phyloP scores from a whole-genome alignment of 2,888 invertebrate genomes.

The Nomada lathburiana region DNA sequence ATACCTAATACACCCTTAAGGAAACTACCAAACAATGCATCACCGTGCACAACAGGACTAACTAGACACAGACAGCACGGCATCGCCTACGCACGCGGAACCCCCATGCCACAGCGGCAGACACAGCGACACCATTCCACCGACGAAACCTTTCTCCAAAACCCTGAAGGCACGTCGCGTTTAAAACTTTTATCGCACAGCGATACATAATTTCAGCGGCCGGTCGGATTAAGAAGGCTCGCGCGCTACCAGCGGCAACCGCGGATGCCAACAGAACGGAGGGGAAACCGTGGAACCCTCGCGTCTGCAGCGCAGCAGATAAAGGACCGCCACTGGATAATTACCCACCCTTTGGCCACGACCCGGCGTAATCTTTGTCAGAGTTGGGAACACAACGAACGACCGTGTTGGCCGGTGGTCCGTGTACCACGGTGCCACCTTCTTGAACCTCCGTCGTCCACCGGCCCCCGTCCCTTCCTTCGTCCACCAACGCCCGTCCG shows the following conservation, averaged over 20 bases:
- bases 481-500: neutral
- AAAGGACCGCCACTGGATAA: slow-evolving; percentile 64
- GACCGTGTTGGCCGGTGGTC: slow-evolving; percentile 31
- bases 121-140: no score
- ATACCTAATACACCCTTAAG: no score
- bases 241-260: slow-evolving; percentile 1
- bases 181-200: slow-evolving; percentile 14
- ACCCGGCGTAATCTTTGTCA: slow-evolving; percentile 49
- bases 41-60: no score
- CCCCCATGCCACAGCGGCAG: no score
- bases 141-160: neutral
- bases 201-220: slow-evolving; percentile 19
- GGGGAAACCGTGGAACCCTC: slow-evolving; percentile 9
- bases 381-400: slow-evolving; percentile 22
- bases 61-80: no score
- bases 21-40: no score
- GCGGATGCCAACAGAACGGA: slow-evolving; percentile 1
- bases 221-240: slow-evolving; percentile 25
- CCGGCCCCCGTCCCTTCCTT: neutral
- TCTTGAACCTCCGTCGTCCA: neutral
- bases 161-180: neutral
- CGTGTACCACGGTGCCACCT: neutral
- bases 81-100: no score
- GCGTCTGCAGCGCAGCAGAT: slow-evolving; percentile 60
- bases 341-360: slow-evolving; percentile 56